Percentiles rank a stretch among this genome's conserved stretches.
Evolutionary conservation across 2,113 vertebrate species (phyloP).

Genomic region (Plotosus lineatus): DNA sequence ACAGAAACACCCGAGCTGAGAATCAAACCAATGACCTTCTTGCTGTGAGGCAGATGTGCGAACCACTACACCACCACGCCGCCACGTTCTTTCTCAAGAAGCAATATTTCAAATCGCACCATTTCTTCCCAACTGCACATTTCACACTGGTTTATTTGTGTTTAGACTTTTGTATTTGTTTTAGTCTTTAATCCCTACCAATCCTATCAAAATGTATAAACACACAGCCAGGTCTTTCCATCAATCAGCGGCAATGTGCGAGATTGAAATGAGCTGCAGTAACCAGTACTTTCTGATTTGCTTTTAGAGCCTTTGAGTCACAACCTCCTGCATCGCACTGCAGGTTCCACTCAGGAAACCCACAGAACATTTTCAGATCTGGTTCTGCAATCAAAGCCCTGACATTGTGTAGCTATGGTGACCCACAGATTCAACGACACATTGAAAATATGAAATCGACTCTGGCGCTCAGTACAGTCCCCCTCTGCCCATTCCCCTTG

Average conservation of each 20-base stretch:
- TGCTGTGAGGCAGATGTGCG: no score
- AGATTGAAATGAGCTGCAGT: constrained; percentile 4
- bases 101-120: no score
- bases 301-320: constrained; percentile 4
- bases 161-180: no score
- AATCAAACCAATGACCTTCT: no score
- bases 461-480: background rate
- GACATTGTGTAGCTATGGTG: background rate
- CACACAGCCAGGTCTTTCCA: background rate
- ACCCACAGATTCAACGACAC: constrained; percentile 15
- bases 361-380: background rate
- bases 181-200: background rate
- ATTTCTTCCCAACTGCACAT: background rate
- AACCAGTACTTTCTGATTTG: constrained; percentile 10
- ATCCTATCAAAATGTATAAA: background rate
- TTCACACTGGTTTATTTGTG: background rate
- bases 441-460: constrained; percentile 24
- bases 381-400: constrained; percentile 12
- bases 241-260: background rate
- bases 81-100: no score
- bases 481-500: background rate
- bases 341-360: constrained; percentile 25
- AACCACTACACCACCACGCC: no score
- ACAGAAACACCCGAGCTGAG: no score
- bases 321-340: background rate